Conservation (phyloP, 2,113 vertebrate species). For the Romanogobio albipinnatus region DNA sequence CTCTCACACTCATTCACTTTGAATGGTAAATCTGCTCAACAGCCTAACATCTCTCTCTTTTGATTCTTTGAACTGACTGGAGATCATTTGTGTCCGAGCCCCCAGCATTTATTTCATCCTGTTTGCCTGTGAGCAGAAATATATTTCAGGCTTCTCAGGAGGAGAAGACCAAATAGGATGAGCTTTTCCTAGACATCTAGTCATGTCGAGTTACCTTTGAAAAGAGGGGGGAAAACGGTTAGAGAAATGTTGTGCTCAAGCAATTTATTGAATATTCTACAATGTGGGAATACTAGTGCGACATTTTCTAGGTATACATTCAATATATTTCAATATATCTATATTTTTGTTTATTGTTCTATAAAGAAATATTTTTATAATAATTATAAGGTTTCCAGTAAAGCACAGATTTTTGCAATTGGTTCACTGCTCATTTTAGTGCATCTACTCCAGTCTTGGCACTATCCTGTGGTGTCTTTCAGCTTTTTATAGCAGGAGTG, state of each 20-base stretch:
- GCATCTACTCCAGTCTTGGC: not conserved
- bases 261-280: constrained; percentile 10
- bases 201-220: constrained; percentile 18
- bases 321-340: no score
- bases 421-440: not conserved
- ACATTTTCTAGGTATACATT: not conserved
- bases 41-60: constrained; percentile 23
- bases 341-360: no score
- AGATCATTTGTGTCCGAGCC: not conserved
- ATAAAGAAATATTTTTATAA: no score
- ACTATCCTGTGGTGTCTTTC: not conserved
- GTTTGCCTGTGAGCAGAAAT: constrained; percentile 17
- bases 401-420: not conserved
- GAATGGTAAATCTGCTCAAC: constrained; percentile 36
- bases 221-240: not conserved
- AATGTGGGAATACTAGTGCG: not conserved
- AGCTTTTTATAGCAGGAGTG: not conserved
- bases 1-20: constrained; percentile 8
- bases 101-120: constrained; percentile 15
- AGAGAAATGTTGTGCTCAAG: not conserved
- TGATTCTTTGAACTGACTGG: constrained; percentile 21
- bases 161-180: constrained; percentile 1
- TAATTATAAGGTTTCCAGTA: not conserved
- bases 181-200: constrained; percentile 31
- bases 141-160: constrained; percentile 36